phyloP scores from a whole-genome alignment of 2,888 invertebrate genomes.

The Smittia aterrima region DNA sequence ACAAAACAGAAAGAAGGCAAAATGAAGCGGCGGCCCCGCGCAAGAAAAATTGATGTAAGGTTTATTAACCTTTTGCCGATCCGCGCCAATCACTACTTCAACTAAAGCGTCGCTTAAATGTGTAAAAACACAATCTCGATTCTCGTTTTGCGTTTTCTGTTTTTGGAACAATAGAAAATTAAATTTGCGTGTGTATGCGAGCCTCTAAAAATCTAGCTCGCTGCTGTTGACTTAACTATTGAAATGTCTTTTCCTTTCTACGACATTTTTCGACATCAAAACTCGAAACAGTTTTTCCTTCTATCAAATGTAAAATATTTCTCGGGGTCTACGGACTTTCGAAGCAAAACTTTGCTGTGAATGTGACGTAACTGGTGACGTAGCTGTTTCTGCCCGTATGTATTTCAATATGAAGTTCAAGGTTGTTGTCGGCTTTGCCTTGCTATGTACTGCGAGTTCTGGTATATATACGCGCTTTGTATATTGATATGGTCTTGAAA shows the following conservation, averaged over 20 bases:
- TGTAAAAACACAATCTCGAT: conserved; percentile 11
- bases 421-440: conserved; percentile 37
- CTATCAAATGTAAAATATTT: not conserved
- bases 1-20: conserved; percentile 12
- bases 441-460: conserved; percentile 3
- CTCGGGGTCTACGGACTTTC: not conserved
- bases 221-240: not conserved
- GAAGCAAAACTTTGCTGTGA: not conserved
- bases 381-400: conserved; percentile 10
- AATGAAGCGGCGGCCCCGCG: not conserved
- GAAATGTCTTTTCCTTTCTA: not conserved
- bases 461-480: not conserved
- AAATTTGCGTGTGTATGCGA: not conserved
- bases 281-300: not conserved
- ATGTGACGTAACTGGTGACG: conserved; percentile 40
- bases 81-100: conserved; percentile 39
- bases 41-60: conserved; percentile 29
- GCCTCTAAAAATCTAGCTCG: not conserved
- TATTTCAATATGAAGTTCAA: conserved; percentile 38
- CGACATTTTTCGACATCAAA: not conserved
- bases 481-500: conserved; percentile 6
- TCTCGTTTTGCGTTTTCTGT: not conserved
- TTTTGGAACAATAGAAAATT: conserved; percentile 5
- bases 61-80: conserved; percentile 40
- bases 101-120: conserved; percentile 6